Base-by-base conservation (phyloP, 2,888 invertebrate species). In the Caenorhabditis sp. region DNA sequence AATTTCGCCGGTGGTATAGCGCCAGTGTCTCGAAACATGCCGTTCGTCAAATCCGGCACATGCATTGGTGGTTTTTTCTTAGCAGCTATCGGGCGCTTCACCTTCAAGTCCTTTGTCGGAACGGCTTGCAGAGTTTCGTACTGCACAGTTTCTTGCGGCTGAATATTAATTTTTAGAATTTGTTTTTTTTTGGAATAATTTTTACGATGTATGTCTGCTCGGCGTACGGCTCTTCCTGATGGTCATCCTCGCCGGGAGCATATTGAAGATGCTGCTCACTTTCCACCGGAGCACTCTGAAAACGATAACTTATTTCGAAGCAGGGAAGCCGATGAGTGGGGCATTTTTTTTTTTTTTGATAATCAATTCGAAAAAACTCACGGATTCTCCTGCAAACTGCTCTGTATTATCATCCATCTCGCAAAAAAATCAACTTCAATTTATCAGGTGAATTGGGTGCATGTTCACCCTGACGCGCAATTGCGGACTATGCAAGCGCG, bases 1-100 rank as follows among this genome's bases (percentile, higher is more conserved):
- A 63, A 77, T 35, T 54, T 61, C 0, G 68, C 38, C 8, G 76
- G 68, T 31, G 77, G 69, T 54, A 70, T 38, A 16, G 59, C 44
- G 19, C 59, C 49, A n/a, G 68, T 54, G 12, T 14, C 47, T 8
- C 14, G 44, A 1, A 38, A 10, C 73, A 63, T 19, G 8, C 14
- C 22, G 19, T 19, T 51, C 19, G 14, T 10, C 38, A 8, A 14
- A 2, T 54, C 24, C 24, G 26, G 0, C 19, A 49, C 4, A 19
- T 19, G 19, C n/a, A 22, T 7, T 19, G n/a, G 10, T 22, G n/a
- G 49, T 49, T 10, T 49, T 14, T 49, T 49, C 49, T 49, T 49
- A 6, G n/a, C 19, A 10, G 19, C 0, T 19, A 5, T 12, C 16
- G n/a, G n/a, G 1, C 19, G 49, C 38, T 38, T 38, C 38, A 38